Evolutionary conservation across 1,140 invertebrate species (phyloP).

Genomic region (Orius insidiosus): DNA sequence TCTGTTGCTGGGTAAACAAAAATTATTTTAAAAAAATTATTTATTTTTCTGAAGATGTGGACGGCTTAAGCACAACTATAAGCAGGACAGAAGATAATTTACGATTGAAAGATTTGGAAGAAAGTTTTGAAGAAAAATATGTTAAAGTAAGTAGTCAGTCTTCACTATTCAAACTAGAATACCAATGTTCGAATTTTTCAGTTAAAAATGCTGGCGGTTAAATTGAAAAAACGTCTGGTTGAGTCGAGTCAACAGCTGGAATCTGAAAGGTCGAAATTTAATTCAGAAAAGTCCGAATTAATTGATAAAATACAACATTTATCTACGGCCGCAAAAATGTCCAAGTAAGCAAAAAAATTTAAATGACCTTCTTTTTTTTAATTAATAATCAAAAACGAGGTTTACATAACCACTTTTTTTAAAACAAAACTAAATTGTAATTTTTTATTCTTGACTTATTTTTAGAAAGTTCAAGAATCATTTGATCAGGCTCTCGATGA

Average conservation of each 20-base stretch:
- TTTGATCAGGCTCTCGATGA: constrained; percentile 15
- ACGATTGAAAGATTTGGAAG: constrained; percentile 24
- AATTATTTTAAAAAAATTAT: no score
- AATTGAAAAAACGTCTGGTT: constrained; percentile 32
- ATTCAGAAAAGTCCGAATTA: constrained; percentile 19
- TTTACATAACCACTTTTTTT: background rate
- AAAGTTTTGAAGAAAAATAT: constrained; percentile 26
- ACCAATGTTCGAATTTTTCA: no score
- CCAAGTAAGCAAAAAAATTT: constrained; percentile 13
- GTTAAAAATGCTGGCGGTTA: constrained; percentile 32
- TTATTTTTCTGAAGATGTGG: constrained; percentile 13
- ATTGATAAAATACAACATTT: constrained; percentile 17
- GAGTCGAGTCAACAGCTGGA: constrained; percentile 28
- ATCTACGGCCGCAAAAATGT: constrained; percentile 18
- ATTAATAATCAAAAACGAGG: background rate
- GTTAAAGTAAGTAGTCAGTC: constrained; percentile 22
- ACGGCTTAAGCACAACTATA: constrained; percentile 22
- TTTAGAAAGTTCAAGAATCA: constrained; percentile 18
- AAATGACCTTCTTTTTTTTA: no score
- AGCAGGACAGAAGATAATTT: constrained; percentile 22
- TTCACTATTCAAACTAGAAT: no score
- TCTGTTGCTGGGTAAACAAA: background rate
- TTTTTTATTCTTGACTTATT: no score
- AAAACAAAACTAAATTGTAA: no score
- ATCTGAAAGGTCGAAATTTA: constrained; percentile 16